Percentiles rank a stretch among this genome's conserved stretches.
phyloP scores from a whole-genome alignment of 2,797 vertebrate genomes.

The Pogoniulus pusillus region DNA sequence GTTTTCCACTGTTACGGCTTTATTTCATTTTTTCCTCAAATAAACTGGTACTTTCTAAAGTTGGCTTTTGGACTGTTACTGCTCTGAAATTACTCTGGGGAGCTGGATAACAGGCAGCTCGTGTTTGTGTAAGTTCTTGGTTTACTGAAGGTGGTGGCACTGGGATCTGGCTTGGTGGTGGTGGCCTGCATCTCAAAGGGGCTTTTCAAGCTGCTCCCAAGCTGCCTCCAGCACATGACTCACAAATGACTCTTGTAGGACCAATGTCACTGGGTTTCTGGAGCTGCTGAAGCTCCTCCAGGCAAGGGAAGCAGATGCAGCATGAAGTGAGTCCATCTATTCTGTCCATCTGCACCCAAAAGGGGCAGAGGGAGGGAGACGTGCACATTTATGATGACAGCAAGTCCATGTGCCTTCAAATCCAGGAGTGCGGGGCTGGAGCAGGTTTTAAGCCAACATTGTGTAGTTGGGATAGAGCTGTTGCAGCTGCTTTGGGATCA shows the following conservation, averaged over 20 bases:
- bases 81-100: constrained; percentile 6
- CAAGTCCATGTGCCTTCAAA: accelerated
- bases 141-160: background rate
- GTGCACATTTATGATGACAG: background rate
- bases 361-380: background rate
- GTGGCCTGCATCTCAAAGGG: constrained; percentile 26
- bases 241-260: background rate
- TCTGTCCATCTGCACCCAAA: background rate
- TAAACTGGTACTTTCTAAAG: constrained; percentile 80
- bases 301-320: background rate
- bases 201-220: background rate
- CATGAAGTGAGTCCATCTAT: background rate
- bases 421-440: too few species aligned
- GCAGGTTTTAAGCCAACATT: background rate
- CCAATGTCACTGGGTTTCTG: background rate
- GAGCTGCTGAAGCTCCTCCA: background rate
- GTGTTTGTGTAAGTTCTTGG: background rate
- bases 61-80: background rate
- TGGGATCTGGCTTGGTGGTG: background rate
- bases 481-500: background rate
- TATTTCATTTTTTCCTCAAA: constrained; percentile 47
- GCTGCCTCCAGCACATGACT: background rate
- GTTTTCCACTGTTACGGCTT: constrained; percentile 71
- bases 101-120: background rate
- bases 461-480: background rate